Evolutionary conservation across 2,888 invertebrate genomes (phyloP).

Genomic region (Pristionchus maxplancki): DNA sequence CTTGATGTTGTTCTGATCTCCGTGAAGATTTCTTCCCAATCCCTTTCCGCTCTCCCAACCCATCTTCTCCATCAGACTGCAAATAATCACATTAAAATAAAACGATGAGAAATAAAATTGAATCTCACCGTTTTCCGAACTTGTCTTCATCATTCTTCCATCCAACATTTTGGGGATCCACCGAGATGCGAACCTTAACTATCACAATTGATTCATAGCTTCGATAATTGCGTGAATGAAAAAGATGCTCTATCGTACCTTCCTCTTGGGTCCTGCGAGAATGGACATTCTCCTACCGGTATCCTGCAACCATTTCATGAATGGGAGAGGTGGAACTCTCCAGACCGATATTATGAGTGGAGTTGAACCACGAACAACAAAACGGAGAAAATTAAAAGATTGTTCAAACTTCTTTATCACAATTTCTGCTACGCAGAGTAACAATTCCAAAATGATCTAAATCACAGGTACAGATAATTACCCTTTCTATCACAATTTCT

Average conservation of each 20-base stretch:
- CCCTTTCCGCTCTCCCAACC: constrained; percentile 76
- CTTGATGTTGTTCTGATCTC: constrained; percentile 68
- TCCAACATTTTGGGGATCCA: constrained; percentile 69
- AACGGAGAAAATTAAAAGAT: neutral
- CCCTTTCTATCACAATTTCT: neutral
- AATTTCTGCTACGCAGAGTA: constrained; percentile 43
- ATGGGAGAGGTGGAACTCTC: neutral
- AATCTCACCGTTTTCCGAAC: constrained; percentile 50
- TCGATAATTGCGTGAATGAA: neutral
- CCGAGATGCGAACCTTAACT: constrained; percentile 51
- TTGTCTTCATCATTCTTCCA: constrained; percentile 73
- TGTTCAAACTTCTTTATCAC: neutral
- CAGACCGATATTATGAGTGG: neutral
- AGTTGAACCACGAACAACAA: neutral
- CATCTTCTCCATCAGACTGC: constrained; percentile 61
- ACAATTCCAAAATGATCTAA: neutral
- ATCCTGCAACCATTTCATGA: constrained; percentile 18
- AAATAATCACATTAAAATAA: too few relatives aligned
- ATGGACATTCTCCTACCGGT: constrained; percentile 66
- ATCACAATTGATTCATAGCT: neutral
- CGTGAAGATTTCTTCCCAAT: constrained; percentile 72
- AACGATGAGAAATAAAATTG: neutral
- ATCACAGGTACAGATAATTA: neutral
- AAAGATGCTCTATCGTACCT: constrained; percentile 56
- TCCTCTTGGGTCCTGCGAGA: constrained; percentile 72